Conservation (phyloP, 1,140 invertebrate species). For the Pseudomyrmex pallidus region DNA sequence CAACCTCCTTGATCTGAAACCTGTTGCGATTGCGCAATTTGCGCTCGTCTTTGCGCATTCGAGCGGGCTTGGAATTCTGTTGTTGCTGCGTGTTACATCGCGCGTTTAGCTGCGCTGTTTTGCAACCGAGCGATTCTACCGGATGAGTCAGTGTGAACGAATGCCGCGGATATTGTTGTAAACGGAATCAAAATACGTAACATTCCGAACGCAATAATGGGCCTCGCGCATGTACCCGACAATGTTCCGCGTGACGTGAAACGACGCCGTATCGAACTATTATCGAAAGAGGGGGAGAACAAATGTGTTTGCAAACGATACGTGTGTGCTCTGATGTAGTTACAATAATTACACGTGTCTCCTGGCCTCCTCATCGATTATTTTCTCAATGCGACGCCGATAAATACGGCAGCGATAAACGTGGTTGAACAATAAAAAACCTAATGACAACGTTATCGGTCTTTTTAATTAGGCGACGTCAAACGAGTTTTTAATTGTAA, state of each 20-base stretch:
- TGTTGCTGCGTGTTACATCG: neutral
- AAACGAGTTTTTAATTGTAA: no score
- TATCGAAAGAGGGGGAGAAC: neutral
- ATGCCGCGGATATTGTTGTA: slow-evolving; percentile 17
- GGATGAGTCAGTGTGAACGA: slow-evolving; percentile 39
- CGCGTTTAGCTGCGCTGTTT: neutral
- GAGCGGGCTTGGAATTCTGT: neutral
- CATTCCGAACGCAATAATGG: slow-evolving; percentile 37
- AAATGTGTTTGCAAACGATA: neutral
- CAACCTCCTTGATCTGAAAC: slow-evolving; percentile 13
- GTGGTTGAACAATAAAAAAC: no score
- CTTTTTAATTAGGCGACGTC: no score
- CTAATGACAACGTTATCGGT: no score
- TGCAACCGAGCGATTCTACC: neutral
- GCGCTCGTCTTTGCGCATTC: slow-evolving; percentile 21
- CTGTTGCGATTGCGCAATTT: slow-evolving; percentile 7
- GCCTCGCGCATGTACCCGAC: slow-evolving; percentile 15
- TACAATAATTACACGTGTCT: neutral
- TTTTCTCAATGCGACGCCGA: no score
- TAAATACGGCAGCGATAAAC: no score
- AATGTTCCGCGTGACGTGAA: no score
- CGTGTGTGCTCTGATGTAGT: neutral
- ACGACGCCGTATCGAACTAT: neutral
- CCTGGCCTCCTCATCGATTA: no score
- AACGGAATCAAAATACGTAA: slow-evolving; percentile 49